These are phyloP conservation scores for Pelmatolapia mariae DNA, from an alignment of 2,113 vertebrate species.

Conservation along the genomic window DNA sequence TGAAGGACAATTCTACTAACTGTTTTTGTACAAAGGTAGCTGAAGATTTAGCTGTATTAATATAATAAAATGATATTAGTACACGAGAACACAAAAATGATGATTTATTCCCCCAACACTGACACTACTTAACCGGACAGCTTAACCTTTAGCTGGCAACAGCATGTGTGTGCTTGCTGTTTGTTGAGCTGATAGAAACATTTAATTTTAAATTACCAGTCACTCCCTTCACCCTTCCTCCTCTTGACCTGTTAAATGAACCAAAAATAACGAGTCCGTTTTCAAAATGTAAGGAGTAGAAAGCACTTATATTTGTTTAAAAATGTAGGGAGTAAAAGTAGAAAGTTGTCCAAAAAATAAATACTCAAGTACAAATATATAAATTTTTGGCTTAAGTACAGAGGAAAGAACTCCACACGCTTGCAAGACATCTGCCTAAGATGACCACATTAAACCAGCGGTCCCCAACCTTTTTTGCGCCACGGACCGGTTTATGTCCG, in stretches of 20 bases:
- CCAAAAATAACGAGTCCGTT: neutral
- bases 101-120: neutral
- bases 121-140: neutral
- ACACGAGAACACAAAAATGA: neutral
- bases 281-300: neutral
- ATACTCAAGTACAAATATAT: neutral
- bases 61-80: neutral
- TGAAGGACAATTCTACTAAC: neutral
- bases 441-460: neutral
- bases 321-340: neutral
- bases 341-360: neutral
- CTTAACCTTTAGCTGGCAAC: neutral
- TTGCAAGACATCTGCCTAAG: slow-evolving; percentile 11
- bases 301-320: neutral
- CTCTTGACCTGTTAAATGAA: neutral
- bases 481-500: rapidly evolving
- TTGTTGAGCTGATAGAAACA: neutral
- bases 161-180: neutral
- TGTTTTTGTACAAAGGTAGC: rapidly evolving
- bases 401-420: neutral
- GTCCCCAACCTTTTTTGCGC: neutral
- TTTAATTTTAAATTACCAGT: neutral
- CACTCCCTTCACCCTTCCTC: neutral
- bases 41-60: neutral
- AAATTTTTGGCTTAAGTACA: neutral